Base-by-base conservation (phyloP, 2,888 invertebrate genomes). In the Frankliniella intonsa region DNA sequence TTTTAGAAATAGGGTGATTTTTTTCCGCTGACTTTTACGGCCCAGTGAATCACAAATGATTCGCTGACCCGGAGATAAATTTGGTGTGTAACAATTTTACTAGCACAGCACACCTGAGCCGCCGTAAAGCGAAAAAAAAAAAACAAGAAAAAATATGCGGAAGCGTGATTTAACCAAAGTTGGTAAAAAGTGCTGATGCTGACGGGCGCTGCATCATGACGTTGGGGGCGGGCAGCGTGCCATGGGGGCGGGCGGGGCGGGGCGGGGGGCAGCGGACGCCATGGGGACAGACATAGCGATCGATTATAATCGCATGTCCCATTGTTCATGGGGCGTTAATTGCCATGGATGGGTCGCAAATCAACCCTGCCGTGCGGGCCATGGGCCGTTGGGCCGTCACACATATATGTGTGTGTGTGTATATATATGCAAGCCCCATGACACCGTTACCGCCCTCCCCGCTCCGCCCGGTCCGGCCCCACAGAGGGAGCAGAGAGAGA, bases 271-370 rank as follows among this genome's bases (percentile, higher is more conserved):
- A n/a, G 22, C 22, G 22, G 9, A 11, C 69, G 9, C 69, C 8
- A 25, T 22, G 25, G 69, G 25, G 22, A 8, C 22, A 5, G 69
- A 0, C 69, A 3, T n/a, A 3, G 8, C 22, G 69, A 25, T 76
- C 69, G 69, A 76, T 76, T n/a, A 25, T 76, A 25, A 76, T 76
- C 69, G 69, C 25, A 25, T 25, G 69, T 25, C 69, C 69, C 25
- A 76, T 62, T 62, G 69, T 22, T 12, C 69, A 22, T 25, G 25
- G 25, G 22, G 69, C 25, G 25, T 22, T 76, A 76, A 76, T 76
- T 76, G 69, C 22, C n/a, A 22, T 17, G 62, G 25, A 76, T 76
- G 69, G 69, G 22, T 76, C 69, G 25, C 69, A 76, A 76, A 76
- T 76, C 25, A 76, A 76, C 69, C 69, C 69, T 38, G 2, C 38